A percentile compares a stretch with the other conserved stretches of the same genome.
phyloP scores from a whole-genome alignment of 2,113 vertebrate species.

The Sigmodon hispidus region DNA sequence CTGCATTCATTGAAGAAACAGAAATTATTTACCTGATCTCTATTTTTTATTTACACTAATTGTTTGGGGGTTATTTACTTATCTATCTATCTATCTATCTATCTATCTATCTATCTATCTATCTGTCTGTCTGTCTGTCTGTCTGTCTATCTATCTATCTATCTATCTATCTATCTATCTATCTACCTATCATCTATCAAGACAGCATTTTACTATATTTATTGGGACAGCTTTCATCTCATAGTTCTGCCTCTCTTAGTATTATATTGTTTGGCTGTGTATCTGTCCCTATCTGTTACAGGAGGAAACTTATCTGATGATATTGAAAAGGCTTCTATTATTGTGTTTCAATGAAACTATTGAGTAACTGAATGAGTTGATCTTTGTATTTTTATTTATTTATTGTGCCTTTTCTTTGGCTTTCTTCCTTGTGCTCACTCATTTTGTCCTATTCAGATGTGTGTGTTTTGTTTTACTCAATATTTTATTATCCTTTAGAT shows the following conservation, averaged over 20 bases:
- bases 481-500: neutral
- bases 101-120: too few species aligned
- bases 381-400: neutral
- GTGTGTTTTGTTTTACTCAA: neutral
- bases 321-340: neutral
- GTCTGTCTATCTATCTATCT: too few species aligned
- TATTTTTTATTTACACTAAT: neutral
- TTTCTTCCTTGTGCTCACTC: neutral
- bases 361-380: neutral
- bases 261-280: neutral
- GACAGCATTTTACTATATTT: neutral
- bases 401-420: neutral
- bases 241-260: neutral
- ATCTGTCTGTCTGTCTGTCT: too few species aligned
- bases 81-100: too few species aligned
- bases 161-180: too few species aligned
- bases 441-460: neutral
- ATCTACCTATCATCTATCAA: too few species aligned
- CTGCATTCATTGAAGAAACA: too few species aligned
- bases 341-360: neutral
- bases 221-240: neutral
- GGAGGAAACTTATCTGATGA: neutral
- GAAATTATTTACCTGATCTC: neutral
- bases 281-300: neutral
- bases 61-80: neutral